phyloP scores from a whole-genome alignment of 37 sponge, comb jelly and placozoan genomes.

The Crambe crambe region DNA sequence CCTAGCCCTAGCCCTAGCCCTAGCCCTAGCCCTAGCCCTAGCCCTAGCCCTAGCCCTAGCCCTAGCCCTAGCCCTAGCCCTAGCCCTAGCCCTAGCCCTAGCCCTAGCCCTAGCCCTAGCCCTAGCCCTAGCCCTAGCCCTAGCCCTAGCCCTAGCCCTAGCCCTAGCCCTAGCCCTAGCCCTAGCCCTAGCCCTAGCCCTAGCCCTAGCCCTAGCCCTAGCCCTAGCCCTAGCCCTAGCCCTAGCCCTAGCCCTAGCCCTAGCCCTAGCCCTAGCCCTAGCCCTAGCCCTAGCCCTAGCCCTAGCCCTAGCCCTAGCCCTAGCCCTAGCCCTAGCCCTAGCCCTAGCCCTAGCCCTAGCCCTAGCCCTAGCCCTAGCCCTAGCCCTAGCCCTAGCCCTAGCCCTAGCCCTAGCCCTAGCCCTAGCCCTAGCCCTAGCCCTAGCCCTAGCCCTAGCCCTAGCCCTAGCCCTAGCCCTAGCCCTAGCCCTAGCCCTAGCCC shows the following conservation, averaged over 20 bases:
- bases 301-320: background rate
- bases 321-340: background rate
- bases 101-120: background rate
- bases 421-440: background rate
- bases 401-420: background rate
- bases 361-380: background rate
- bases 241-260: background rate
- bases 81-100: background rate
- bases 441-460: background rate
- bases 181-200: background rate
- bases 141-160: background rate
- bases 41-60: background rate
- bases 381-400: background rate
- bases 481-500: background rate
- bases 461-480: background rate
- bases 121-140: background rate
- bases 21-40: constrained; percentile 5
- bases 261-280: background rate
- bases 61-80: background rate
- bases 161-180: background rate
- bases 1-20: constrained; percentile 7
- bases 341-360: background rate
- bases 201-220: background rate
- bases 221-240: background rate
- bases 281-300: background rate